phyloP scores from a whole-genome alignment of 2,113 vertebrate species.

The Hiodon alosoides region DNA sequence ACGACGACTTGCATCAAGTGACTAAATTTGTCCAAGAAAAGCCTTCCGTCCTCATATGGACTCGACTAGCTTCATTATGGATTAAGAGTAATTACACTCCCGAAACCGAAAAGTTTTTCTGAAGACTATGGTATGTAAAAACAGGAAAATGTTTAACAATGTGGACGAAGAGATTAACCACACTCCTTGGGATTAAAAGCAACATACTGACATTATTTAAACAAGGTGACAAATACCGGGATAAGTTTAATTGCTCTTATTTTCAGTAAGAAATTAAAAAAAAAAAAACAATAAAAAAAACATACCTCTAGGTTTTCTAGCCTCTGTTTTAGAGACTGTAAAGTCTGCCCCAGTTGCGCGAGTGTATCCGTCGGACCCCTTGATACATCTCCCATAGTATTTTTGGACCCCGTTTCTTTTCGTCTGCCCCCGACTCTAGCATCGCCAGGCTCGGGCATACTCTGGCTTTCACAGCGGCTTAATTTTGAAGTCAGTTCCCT shows the following conservation, averaged over 20 bases:
- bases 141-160: neutral
- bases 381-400: constrained; percentile 92
- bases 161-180: neutral
- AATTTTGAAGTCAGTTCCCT: constrained; percentile 90
- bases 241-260: neutral
- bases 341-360: constrained; percentile 88
- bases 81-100: neutral
- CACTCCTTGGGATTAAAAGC: neutral
- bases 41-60: constrained; percentile 19
- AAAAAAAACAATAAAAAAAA: neutral
- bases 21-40: constrained; percentile 28
- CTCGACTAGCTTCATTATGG: neutral
- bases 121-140: neutral
- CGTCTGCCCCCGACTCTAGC: constrained; percentile 58
- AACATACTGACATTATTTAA: neutral
- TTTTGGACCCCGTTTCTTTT: constrained; percentile 74
- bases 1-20: constrained; percentile 1
- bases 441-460: constrained; percentile 73
- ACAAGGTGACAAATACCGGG: neutral
- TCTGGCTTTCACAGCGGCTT: constrained; percentile 83
- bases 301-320: constrained; percentile 92
- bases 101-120: neutral
- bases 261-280: neutral
- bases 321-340: constrained; percentile 88
- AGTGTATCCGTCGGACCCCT: constrained; percentile 85